Evolutionary conservation across 2,113 vertebrate species (phyloP).

Genomic region (Notarius lentiginosus): DNA sequence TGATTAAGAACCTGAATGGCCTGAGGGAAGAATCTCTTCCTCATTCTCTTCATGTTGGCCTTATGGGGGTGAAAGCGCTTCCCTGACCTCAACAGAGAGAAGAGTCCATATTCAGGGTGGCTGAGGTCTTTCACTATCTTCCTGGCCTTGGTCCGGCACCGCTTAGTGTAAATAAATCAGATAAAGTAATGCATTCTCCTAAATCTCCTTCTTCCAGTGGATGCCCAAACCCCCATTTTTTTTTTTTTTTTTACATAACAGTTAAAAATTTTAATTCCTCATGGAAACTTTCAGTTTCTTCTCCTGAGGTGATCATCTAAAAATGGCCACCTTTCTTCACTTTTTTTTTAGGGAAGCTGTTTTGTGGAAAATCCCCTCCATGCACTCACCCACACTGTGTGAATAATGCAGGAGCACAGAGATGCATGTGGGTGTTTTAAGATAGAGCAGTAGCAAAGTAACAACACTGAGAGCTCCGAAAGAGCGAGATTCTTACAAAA

Average conservation of each 20-base stretch:
- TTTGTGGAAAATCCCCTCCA: slow-evolving; percentile 52
- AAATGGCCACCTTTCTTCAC: neutral
- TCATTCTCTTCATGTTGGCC: too few relatives aligned
- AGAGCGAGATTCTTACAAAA: neutral
- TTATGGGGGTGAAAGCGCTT: too few relatives aligned
- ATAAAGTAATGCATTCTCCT: neutral
- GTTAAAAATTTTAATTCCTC: neutral
- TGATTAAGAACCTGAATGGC: too few relatives aligned
- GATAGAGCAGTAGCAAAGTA: neutral
- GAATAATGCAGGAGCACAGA: slow-evolving; percentile 53
- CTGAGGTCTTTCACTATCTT: too few relatives aligned
- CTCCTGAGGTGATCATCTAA: slow-evolving; percentile 21
- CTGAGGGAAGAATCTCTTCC: too few relatives aligned
- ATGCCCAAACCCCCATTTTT: neutral
- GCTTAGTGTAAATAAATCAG: too few relatives aligned
- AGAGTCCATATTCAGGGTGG: too few relatives aligned
- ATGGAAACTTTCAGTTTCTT: neutral
- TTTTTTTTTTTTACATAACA: slow-evolving; percentile 24
- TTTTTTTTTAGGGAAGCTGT: slow-evolving; percentile 3
- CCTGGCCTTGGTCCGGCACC: too few relatives aligned
- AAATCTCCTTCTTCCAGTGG: neutral
- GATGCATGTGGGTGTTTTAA: slow-evolving; percentile 26
- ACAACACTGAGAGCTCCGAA: neutral
- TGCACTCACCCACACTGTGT: slow-evolving; percentile 48
- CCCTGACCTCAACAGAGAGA: too few relatives aligned